Evolutionary conservation across 1,140 invertebrate species (phyloP).

Genomic region (Globodera rostochiensis): DNA sequence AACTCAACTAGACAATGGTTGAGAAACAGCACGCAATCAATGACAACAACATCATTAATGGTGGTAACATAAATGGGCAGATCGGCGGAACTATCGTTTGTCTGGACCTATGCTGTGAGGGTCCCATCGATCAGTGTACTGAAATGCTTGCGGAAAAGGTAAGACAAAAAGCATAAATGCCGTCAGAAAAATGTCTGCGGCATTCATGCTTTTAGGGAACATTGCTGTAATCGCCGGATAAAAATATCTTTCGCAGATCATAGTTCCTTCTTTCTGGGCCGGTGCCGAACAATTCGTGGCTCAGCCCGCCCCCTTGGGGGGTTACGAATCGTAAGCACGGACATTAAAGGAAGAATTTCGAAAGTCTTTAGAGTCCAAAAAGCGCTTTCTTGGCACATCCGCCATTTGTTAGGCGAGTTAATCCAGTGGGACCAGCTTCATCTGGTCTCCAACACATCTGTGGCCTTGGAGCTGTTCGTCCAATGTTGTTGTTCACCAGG

Average conservation of each 20-base stretch:
- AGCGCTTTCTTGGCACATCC: slow-evolving; percentile 10
- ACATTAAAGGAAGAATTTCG: neutral
- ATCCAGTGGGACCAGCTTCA: slow-evolving; percentile 6
- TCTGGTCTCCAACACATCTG: slow-evolving; percentile 8
- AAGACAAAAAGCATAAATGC: neutral
- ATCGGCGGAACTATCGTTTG: too few species aligned
- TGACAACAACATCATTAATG: too few species aligned
- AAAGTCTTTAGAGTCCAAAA: slow-evolving; percentile 17
- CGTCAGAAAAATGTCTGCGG: neutral
- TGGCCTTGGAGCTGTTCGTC: slow-evolving; percentile 18
- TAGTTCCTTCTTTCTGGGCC: slow-evolving; percentile 6
- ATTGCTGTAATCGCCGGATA: too few species aligned
- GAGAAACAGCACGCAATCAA: too few species aligned
- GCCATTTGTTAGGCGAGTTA: slow-evolving; percentile 12
- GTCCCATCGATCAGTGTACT: slow-evolving; percentile 5
- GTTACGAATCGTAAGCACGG: neutral
- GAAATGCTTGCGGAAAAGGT: slow-evolving; percentile 5
- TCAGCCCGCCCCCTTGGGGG: neutral
- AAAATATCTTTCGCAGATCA: neutral
- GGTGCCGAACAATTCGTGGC: slow-evolving; percentile 22
- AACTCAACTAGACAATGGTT: too few species aligned
- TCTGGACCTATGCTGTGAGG: neutral
- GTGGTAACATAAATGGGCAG: too few species aligned
- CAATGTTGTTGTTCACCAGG: slow-evolving; percentile 10
- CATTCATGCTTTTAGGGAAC: neutral